Percentiles rank a stretch among this genome's conserved stretches.
Evolutionary conservation across 2,888 invertebrate genomes (phyloP).

Genomic region (Anoplius nigerrimus): DNA sequence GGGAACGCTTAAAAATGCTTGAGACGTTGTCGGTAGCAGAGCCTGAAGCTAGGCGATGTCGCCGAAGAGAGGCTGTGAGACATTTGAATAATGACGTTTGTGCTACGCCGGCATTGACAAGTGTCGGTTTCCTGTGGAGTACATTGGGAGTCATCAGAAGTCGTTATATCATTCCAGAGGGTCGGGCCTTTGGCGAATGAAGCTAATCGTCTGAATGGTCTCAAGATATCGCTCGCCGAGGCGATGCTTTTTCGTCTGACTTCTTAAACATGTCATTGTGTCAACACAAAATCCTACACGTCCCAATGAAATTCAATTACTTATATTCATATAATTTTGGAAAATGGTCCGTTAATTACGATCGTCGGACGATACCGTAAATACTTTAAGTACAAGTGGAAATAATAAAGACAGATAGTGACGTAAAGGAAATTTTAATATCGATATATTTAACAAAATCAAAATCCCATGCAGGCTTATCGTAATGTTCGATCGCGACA

Average conservation of each 20-base stretch:
- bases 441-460: too few relatives aligned
- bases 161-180: constrained; percentile 52
- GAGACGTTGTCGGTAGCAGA: constrained; percentile 7
- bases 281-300: too few relatives aligned
- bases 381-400: constrained; percentile 1
- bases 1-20: too few relatives aligned
- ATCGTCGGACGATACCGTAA: constrained; percentile 21
- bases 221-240: constrained; percentile 29
- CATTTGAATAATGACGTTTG: constrained; percentile 46
- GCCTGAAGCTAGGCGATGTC: constrained; percentile 21
- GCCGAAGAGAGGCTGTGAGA: constrained; percentile 35
- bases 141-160: constrained; percentile 58
- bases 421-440: too few relatives aligned
- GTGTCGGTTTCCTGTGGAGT: constrained; percentile 65
- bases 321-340: too few relatives aligned
- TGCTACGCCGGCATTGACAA: constrained; percentile 56
- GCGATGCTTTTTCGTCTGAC: not conserved
- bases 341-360: not conserved
- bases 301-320: too few relatives aligned
- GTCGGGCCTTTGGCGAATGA: constrained; percentile 45
- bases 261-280: not conserved
- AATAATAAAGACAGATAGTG: not conserved
- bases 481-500: too few relatives aligned
- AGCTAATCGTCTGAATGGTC: constrained; percentile 42
- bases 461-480: too few relatives aligned